Evolutionary conservation across 2,888 invertebrate species (phyloP), one percentile per base, ranked within the genome.

Genomic region (Mesochorus sp.): DNA sequence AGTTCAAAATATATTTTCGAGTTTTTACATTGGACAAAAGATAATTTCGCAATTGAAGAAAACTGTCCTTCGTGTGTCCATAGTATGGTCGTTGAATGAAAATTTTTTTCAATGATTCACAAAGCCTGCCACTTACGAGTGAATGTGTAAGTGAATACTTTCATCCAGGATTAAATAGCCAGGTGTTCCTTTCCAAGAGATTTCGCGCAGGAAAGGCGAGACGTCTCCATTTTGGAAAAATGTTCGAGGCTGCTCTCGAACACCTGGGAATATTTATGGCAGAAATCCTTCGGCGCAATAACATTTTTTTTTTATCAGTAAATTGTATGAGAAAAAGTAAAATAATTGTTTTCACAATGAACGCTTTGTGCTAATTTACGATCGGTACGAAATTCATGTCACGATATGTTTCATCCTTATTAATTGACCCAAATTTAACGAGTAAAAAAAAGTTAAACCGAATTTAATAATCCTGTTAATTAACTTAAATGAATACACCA

Each of bases 101-200:
- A 55, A 59, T 31, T 28, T 8, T 67, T 53, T 55, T 26, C 53
- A 59, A 70, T 79, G 74, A 37, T 72, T 77, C 66, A 76, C 21
- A 17, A 28, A 21, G 21, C 55, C 53, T 44, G n/a, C n/a, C 4
- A 14, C 47, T 19, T 34, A 24, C 14, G 28, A 19, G 17, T n/a
- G n/a, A n/a, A 42, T 42, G 1, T 28, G 39, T 61, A 61, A n/a
- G n/a, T 19, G 26, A 55, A 5, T 10, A 61, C 59, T 47, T 47
- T 21, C 34, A 47, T 42, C 47, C 42, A 21, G 70, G 67, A 73
- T 72, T 68, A 72, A 44, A 59, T 37, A 57, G 51, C 79, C 79
- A 77, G 79, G 77, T 79, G 79, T 73, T 73, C 42, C 57, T 68
- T 62, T 61, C 62, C 53, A 24, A 59, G 70, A 61, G 53, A 42